phyloP scores from a whole-genome alignment of 2,888 invertebrate genomes.

The Nomada ruficornis region DNA sequence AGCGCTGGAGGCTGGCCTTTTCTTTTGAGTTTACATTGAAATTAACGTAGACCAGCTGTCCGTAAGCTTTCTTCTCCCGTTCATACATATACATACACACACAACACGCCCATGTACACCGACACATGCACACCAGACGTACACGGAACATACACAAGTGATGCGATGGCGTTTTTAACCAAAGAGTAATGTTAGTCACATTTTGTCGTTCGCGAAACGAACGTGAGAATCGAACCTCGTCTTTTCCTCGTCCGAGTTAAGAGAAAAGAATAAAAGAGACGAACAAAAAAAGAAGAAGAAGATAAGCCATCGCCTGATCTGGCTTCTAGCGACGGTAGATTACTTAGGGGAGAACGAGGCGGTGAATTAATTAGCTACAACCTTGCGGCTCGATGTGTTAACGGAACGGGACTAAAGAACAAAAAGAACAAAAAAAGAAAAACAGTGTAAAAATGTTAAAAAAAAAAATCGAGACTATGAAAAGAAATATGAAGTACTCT shows the following conservation, averaged over 20 bases:
- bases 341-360: conserved; percentile 60
- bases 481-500: conserved; percentile 50
- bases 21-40: conserved; percentile 75
- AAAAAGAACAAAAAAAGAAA: conserved; percentile 41
- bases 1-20: conserved; percentile 78
- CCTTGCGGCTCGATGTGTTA: conserved; percentile 69
- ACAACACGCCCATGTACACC: conserved; percentile 19
- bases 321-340: conserved; percentile 68
- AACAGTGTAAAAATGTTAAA: conserved; percentile 34
- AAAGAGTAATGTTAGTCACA: conserved; percentile 80
- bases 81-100: conserved; percentile 12
- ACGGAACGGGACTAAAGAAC: conserved; percentile 30
- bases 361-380: conserved; percentile 54
- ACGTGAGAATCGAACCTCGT: conserved; percentile 46
- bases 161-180: conserved; percentile 80
- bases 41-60: conserved; percentile 69
- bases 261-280: conserved; percentile 13
- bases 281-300: background rate
- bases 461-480: conserved; percentile 43
- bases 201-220: conserved; percentile 20
- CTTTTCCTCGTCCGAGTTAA: conserved; percentile 44
- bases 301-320: conserved; percentile 54
- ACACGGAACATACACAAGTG: conserved; percentile 14
- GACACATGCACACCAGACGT: conserved; percentile 12
- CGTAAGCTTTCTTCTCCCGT: conserved; percentile 62